Conservation (phyloP, 2,888 invertebrate species). For the Tetropium fuscum region DNA sequence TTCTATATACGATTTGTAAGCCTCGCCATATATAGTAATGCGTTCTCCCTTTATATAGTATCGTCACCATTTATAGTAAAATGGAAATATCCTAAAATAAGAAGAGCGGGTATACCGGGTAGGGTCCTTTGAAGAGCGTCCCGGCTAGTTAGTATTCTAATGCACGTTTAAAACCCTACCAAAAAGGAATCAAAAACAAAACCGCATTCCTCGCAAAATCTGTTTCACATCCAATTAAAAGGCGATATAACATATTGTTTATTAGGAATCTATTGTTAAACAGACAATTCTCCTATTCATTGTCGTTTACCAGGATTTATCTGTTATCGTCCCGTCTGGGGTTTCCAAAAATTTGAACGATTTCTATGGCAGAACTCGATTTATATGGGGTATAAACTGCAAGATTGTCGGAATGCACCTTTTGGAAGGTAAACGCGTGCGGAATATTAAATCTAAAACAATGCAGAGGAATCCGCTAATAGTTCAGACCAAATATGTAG, state of each 20-base stretch:
- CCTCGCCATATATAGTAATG: too few species aligned
- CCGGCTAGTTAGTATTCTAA: conserved; percentile 20
- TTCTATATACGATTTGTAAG: too few species aligned
- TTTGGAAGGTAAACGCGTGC: conserved; percentile 59
- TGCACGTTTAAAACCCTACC: conserved; percentile 7
- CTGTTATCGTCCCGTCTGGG: conserved; percentile 28
- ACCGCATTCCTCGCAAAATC: conserved; percentile 11
- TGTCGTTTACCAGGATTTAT: conserved; percentile 34
- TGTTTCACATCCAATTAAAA: conserved; percentile 40
- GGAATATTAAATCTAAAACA: conserved; percentile 66
- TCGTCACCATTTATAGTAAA: too few species aligned
- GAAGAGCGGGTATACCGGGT: too few species aligned
- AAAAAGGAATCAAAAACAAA: background rate
- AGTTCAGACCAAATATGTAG: conserved; percentile 64
- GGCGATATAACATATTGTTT: conserved; percentile 41
- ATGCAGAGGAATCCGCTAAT: conserved; percentile 67
- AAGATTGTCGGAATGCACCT: conserved; percentile 28
- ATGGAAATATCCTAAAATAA: too few species aligned
- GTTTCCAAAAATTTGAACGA: conserved; percentile 44
- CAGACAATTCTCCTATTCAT: conserved; percentile 30
- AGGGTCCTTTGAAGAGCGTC: too few species aligned
- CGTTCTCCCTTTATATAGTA: too few species aligned
- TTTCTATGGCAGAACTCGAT: conserved; percentile 21
- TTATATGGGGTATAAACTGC: conserved; percentile 25
- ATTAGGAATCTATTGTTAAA: conserved; percentile 41